Evolutionary conservation across 92 coral and sea anemone genomes (phyloP).

Genomic region (Actinostola sp.): DNA sequence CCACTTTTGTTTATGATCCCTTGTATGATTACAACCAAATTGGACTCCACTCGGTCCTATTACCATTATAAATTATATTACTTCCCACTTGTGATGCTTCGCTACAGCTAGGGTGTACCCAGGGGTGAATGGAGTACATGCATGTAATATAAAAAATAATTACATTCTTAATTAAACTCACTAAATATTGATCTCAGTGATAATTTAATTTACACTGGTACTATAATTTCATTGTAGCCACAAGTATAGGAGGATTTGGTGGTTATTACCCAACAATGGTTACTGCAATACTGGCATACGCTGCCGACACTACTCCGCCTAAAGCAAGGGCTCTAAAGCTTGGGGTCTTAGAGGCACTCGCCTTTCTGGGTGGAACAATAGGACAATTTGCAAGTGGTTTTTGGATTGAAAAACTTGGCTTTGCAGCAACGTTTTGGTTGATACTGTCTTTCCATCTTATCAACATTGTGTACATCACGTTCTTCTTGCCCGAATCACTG

Average conservation of each 20-base stretch:
- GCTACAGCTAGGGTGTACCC: too few species aligned
- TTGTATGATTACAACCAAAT: too few species aligned
- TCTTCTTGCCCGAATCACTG: constrained; percentile 83
- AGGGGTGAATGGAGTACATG: too few species aligned
- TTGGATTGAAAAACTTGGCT: constrained; percentile 79
- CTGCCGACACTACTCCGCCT: constrained; percentile 79
- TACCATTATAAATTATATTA: too few species aligned
- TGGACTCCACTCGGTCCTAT: too few species aligned
- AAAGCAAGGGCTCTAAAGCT: constrained; percentile 68
- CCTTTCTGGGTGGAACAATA: constrained; percentile 81
- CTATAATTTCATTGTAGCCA: constrained; percentile 32
- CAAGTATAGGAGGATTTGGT: constrained; percentile 66
- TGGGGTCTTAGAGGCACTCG: constrained; percentile 85
- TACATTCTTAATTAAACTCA: too few species aligned
- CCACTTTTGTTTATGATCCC: too few species aligned
- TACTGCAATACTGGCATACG: constrained; percentile 78
- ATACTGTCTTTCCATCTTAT: constrained; percentile 67
- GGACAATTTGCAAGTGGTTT: constrained; percentile 85
- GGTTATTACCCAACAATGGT: constrained; percentile 89
- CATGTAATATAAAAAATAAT: too few species aligned
- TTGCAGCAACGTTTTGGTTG: constrained; percentile 72
- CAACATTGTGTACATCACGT: constrained; percentile 63
- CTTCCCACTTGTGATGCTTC: too few species aligned
- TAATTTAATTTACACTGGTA: too few species aligned
- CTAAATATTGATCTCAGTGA: too few species aligned